Evolutionary conservation across 2,113 vertebrate species (phyloP).

Genomic region (Platanista minor): DNA sequence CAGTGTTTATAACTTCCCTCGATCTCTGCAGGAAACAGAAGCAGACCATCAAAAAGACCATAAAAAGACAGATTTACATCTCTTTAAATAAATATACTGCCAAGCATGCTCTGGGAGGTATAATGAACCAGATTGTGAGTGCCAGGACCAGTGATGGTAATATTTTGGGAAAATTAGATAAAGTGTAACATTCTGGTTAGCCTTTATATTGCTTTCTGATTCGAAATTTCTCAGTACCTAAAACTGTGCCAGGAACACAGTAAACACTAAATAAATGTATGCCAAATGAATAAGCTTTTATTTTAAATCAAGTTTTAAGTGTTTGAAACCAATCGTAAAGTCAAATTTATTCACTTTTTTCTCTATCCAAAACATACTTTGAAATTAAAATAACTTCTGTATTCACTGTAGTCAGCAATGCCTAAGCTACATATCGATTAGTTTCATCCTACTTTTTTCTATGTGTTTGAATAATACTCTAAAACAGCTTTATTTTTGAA

Average conservation of each 20-base stretch:
- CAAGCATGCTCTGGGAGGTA: background rate
- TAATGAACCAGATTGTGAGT: background rate
- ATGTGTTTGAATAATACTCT: background rate
- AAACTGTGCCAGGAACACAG: background rate
- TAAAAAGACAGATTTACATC: background rate
- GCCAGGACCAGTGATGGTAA: background rate
- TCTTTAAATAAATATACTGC: background rate
- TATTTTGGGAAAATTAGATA: background rate
- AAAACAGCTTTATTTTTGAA: background rate
- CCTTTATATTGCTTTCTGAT: background rate
- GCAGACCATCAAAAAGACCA: background rate
- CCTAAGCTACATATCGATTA: background rate
- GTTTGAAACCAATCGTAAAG: background rate
- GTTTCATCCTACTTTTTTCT: background rate
- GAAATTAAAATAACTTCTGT: background rate
- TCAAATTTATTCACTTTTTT: slow-evolving; percentile 6
- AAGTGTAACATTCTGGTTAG: background rate
- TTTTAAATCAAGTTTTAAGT: background rate
- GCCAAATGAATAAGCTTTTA: background rate
- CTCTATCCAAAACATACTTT: background rate
- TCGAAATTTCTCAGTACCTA: background rate
- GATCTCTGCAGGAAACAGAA: slow-evolving; percentile 77
- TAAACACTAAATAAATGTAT: background rate
- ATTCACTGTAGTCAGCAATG: background rate
- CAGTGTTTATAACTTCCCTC: slow-evolving; percentile 73